phyloP scores from a whole-genome alignment of 1,140 invertebrate species.

The Uloborus diversus region DNA sequence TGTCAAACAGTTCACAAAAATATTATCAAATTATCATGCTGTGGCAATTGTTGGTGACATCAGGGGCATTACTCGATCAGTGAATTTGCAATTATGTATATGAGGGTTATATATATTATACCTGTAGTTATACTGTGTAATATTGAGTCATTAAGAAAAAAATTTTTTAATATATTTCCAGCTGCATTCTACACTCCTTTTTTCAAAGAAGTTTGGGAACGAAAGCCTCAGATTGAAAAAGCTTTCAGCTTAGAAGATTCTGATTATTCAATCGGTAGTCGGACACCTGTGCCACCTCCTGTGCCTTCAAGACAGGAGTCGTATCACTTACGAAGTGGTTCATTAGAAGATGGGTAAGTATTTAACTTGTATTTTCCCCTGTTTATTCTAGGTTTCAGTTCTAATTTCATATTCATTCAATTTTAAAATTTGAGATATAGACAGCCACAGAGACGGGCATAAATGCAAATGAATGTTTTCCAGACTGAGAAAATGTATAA shows the following conservation, averaged over 20 bases:
- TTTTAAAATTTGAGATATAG: too few species aligned
- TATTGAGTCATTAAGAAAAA: too few species aligned
- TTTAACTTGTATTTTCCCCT: slow-evolving; percentile 15
- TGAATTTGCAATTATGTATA: too few species aligned
- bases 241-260: slow-evolving; percentile 90
- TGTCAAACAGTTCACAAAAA: too few species aligned
- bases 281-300: slow-evolving; percentile 68
- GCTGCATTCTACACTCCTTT: slow-evolving; percentile 95
- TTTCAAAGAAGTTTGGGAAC: slow-evolving; percentile 95
- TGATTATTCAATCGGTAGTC: slow-evolving; percentile 57
- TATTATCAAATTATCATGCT: too few species aligned
- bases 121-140: too few species aligned
- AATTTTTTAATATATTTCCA: slow-evolving; percentile 66
- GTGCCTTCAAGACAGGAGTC: slow-evolving; percentile 69
- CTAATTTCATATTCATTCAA: neutral
- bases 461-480: too few species aligned
- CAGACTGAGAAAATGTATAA: too few species aligned
- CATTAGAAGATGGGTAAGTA: slow-evolving; percentile 65
- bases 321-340: slow-evolving; percentile 64
- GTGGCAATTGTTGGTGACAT: too few species aligned
- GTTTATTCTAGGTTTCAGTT: neutral
- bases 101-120: too few species aligned
- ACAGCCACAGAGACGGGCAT: too few species aligned
- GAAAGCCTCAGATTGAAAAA: slow-evolving; percentile 93
- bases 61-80: too few species aligned